Evolutionary conservation across 2,888 invertebrate species (phyloP).

Genomic region (Hemistola chrysoprasaria): DNA sequence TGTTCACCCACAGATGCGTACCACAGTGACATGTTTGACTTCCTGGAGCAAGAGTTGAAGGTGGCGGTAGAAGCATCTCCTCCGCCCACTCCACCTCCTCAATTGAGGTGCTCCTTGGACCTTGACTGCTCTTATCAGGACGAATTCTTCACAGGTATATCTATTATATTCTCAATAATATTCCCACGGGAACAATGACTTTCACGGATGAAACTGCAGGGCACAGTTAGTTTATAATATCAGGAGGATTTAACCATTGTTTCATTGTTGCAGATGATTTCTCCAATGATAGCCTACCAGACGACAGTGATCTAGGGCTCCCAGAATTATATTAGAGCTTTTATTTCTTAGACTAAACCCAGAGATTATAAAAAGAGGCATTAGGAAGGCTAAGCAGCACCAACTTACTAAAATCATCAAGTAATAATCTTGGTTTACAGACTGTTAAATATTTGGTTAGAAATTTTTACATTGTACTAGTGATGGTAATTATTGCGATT

Average conservation of each 20-base stretch:
- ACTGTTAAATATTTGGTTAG: too few relatives aligned
- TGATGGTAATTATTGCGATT: too few relatives aligned
- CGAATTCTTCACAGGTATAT: slow-evolving; percentile 64
- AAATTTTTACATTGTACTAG: too few relatives aligned
- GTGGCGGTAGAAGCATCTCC: slow-evolving; percentile 41
- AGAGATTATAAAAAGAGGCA: too few relatives aligned
- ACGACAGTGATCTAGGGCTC: slow-evolving; percentile 56
- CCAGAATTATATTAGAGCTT: slow-evolving; percentile 52
- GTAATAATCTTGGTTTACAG: too few relatives aligned
- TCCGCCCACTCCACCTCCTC: slow-evolving; percentile 55
- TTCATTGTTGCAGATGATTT: slow-evolving; percentile 60
- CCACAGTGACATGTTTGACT: slow-evolving; percentile 57
- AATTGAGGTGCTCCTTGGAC: slow-evolving; percentile 43
- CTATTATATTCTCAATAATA: neutral
- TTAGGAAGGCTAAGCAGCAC: too few relatives aligned
- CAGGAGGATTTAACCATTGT: neutral
- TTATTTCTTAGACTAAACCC: too few relatives aligned
- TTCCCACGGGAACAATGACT: too few relatives aligned
- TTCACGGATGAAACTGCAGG: too few relatives aligned
- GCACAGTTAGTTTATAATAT: too few relatives aligned
- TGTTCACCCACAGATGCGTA: slow-evolving; percentile 57
- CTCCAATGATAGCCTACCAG: slow-evolving; percentile 54
- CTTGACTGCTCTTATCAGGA: slow-evolving; percentile 62
- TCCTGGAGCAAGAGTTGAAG: slow-evolving; percentile 44
- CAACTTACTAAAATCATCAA: too few relatives aligned